These are phyloP conservation scores for Amblyornis subalaris DNA, from an alignment of 2,113 vertebrate genomes.

Conservation along the genomic window DNA sequence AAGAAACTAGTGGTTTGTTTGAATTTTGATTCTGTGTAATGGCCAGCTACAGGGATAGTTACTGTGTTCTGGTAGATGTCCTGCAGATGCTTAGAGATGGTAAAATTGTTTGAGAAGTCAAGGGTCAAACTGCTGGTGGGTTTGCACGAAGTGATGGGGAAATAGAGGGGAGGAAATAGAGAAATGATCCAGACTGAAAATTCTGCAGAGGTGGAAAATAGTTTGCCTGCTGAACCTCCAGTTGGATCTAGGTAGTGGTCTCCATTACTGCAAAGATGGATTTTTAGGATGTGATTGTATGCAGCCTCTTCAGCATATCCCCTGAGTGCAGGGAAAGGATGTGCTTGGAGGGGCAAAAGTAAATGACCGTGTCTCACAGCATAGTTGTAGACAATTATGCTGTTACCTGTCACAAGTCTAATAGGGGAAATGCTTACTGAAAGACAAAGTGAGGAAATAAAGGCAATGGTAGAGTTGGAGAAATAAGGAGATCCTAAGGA, in stretches of 20 bases:
- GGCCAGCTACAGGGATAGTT: not conserved
- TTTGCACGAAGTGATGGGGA: not conserved
- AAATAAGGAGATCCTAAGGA: not conserved
- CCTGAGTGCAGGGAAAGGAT: not conserved
- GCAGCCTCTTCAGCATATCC: not conserved
- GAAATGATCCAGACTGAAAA: not conserved
- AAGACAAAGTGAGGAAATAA: not conserved
- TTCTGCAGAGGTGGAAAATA: not conserved
- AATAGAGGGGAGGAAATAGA: not conserved
- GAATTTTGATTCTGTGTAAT: not conserved
- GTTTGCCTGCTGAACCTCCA: not conserved
- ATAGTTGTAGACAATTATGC: not conserved
- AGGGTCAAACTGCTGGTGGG: not conserved
- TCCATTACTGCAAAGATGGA: not conserved
- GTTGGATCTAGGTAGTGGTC: not conserved
- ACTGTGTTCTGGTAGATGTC: not conserved
- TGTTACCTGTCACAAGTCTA: not conserved
- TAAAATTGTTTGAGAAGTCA: not conserved
- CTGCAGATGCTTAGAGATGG: not conserved
- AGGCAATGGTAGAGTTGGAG: not conserved
- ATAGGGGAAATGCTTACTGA: not conserved
- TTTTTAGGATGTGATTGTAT: not conserved
- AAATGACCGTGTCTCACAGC: fast-evolving
- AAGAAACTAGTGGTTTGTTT: not conserved
- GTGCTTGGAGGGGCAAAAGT: not conserved